Evolutionary conservation across 1,140 invertebrate genomes (phyloP).

Genomic region (Bombus superbus): DNA sequence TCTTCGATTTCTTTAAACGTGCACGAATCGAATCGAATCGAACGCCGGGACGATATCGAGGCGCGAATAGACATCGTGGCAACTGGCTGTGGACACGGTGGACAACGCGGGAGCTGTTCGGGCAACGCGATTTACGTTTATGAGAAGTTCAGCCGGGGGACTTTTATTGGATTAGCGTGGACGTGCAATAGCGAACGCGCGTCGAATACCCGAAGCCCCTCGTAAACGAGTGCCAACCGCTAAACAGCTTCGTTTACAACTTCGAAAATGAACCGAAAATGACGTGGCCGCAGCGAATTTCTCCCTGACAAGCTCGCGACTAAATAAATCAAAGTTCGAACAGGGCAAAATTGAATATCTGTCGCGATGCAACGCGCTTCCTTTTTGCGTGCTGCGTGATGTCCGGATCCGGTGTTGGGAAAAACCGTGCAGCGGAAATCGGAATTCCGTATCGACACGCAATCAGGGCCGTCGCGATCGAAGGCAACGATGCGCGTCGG

Average conservation of each 20-base stretch:
- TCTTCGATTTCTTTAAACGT: neutral
- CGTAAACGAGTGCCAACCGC: slow-evolving; percentile 16
- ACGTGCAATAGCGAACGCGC: neutral
- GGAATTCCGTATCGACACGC: slow-evolving; percentile 36
- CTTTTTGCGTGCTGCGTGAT: neutral
- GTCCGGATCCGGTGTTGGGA: neutral
- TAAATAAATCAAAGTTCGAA: slow-evolving; percentile 2
- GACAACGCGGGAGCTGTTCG: neutral
- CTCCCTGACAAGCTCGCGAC: neutral
- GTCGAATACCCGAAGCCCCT: slow-evolving; percentile 20
- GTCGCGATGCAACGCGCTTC: neutral
- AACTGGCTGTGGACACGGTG: neutral
- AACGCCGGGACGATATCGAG: neutral
- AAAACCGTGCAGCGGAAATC: slow-evolving; percentile 8
- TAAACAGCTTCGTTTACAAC: slow-evolving; percentile 31
- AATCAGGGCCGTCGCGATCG: slow-evolving; percentile 15
- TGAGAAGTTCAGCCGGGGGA: slow-evolving; percentile 36
- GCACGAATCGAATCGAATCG: neutral
- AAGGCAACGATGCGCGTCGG: neutral
- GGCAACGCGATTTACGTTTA: slow-evolving; percentile 32
- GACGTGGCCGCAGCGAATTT: neutral
- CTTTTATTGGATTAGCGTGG: slow-evolving; percentile 39
- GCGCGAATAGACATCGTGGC: neutral
- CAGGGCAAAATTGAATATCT: neutral
- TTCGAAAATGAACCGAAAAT: slow-evolving; percentile 43